Evolutionary conservation across 2,113 vertebrate genomes (phyloP).

Genomic region (Clupea harengus): DNA sequence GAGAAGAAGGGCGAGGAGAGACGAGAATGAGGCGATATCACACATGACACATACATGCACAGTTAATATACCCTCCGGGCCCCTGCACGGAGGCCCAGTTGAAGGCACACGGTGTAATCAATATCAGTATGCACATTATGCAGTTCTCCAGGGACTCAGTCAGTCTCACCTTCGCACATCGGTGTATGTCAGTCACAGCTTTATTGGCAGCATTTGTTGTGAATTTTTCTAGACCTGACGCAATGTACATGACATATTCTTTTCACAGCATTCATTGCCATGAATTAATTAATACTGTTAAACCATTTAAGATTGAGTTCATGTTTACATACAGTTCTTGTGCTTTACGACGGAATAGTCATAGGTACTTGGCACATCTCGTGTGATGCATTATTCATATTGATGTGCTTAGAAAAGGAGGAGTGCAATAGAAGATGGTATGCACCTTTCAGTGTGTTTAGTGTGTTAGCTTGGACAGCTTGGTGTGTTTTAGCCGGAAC

Average conservation of each 20-base stretch:
- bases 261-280: background rate
- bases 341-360: background rate
- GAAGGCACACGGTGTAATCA: background rate
- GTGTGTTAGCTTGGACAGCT: background rate
- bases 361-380: background rate
- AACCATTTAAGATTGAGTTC: background rate
- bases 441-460: background rate
- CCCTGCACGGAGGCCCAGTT: background rate
- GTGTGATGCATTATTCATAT: background rate
- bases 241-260: background rate
- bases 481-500: background rate
- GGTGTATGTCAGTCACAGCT: background rate
- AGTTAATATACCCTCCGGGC: background rate
- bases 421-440: background rate
- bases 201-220: background rate
- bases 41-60: conserved; percentile 3
- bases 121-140: background rate
- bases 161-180: background rate
- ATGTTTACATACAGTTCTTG: background rate
- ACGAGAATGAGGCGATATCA: background rate
- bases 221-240: background rate
- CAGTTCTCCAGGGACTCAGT: background rate
- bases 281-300: background rate
- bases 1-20: background rate
- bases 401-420: background rate